phyloP scores from a whole-genome alignment of 2,888 invertebrate genomes.

The Crematogaster levior region DNA sequence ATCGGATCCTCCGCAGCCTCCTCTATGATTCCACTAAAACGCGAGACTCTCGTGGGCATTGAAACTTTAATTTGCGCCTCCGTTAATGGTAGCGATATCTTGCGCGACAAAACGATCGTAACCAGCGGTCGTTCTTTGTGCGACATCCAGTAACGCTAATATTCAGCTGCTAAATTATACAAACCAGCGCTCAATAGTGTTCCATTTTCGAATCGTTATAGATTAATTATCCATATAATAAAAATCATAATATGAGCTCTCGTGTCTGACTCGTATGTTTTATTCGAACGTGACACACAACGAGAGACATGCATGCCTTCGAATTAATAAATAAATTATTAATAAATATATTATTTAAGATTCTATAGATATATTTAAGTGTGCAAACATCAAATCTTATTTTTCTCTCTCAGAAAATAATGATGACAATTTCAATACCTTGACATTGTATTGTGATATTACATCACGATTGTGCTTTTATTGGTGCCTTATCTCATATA shows the following conservation, averaged over 20 bases:
- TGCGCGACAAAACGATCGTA: conserved; percentile 6
- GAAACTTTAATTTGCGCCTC: conserved; percentile 62
- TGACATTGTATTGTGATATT: neutral
- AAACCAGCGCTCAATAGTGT: conserved; percentile 1
- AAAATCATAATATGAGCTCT: neutral
- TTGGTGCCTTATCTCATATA: neutral
- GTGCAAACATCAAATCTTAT: neutral
- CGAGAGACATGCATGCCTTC: neutral
- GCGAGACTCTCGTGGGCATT: conserved; percentile 38
- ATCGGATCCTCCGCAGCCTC: conserved; percentile 18
- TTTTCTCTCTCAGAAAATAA: neutral
- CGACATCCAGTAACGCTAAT: neutral
- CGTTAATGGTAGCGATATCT: conserved; percentile 54
- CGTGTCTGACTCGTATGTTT: neutral
- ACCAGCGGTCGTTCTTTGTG: neutral
- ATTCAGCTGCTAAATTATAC: conserved; percentile 18
- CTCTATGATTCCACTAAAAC: conserved; percentile 2
- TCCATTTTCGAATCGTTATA: conserved; percentile 16
- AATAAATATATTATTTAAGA: too few species aligned
- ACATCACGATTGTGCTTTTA: neutral
- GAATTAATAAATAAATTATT: conserved; percentile 9
- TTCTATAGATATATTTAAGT: too few species aligned
- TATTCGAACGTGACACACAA: neutral
- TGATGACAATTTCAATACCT: neutral
- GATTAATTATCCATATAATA: conserved; percentile 3